Conservation (phyloP, 2,888 invertebrate species). For the Cerastis rubricosa region DNA sequence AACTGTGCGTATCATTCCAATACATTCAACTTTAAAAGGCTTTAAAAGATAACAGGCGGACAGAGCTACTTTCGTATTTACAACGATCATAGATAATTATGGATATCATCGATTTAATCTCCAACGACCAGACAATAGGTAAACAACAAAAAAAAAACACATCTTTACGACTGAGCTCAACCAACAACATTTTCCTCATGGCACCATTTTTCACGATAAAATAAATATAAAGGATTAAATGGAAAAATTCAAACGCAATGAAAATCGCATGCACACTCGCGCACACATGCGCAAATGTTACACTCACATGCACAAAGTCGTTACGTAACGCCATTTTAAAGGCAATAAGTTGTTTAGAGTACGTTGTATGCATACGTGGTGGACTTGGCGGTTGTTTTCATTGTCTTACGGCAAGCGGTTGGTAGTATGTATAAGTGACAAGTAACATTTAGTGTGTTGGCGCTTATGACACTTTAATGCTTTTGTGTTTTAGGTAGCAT, state of each 20-base stretch:
- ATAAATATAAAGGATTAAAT: conserved; percentile 62
- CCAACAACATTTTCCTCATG: conserved; percentile 51
- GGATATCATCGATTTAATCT: background rate
- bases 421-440: background rate
- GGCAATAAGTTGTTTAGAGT: conserved; percentile 82
- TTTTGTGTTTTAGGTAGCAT: background rate
- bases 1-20: background rate
- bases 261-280: conserved; percentile 67
- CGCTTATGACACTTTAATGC: background rate
- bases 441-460: background rate
- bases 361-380: conserved; percentile 76
- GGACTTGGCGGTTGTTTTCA: conserved; percentile 72
- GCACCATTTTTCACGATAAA: conserved; percentile 59
- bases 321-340: conserved; percentile 84
- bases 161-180: conserved; percentile 22
- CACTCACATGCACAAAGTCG: conserved; percentile 52
- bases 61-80: background rate
- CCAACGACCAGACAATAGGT: background rate
- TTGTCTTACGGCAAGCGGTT: conserved; percentile 61
- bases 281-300: conserved; percentile 51
- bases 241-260: conserved; percentile 74
- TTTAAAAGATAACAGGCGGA: conserved; percentile 9
- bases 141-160: conserved; percentile 11
- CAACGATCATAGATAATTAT: background rate
- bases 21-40: too few species aligned